Percentiles rank a stretch among this genome's conserved stretches.
Evolutionary conservation across 2,113 vertebrate species (phyloP).

Genomic region (Odocoileus hemionus): DNA sequence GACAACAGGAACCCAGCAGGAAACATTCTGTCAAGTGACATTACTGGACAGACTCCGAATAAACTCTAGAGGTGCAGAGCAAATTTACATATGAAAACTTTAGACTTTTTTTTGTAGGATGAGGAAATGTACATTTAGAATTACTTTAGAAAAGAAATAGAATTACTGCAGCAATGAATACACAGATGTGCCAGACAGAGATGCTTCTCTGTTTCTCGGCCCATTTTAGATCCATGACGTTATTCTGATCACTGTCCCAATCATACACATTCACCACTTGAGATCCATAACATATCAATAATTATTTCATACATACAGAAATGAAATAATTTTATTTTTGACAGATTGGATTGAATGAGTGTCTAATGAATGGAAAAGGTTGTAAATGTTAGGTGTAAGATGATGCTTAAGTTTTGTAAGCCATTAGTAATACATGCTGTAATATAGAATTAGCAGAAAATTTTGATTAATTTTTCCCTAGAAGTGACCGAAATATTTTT

Average conservation of each 20-base stretch:
- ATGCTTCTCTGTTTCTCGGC: not conserved
- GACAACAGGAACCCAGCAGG: not conserved
- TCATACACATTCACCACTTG: constrained; percentile 41
- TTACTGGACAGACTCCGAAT: constrained; percentile 50
- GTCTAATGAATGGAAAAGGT: constrained; percentile 73
- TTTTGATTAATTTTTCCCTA: constrained; percentile 72
- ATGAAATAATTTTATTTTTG: constrained; percentile 83
- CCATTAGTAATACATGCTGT: constrained; percentile 78
- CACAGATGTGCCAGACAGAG: not conserved
- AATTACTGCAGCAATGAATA: constrained; percentile 1
- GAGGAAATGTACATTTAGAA: constrained; percentile 45
- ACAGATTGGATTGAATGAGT: constrained; percentile 73
- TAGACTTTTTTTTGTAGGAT: constrained; percentile 42
- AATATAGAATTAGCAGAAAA: constrained; percentile 76
- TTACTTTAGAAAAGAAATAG: constrained; percentile 62
- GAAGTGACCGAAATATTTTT: constrained; percentile 79
- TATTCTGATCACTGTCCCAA: constrained; percentile 57
- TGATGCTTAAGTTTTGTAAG: constrained; percentile 79
- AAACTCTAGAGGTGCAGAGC: constrained; percentile 25
- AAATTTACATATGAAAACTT: constrained; percentile 49
- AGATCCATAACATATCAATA: constrained; percentile 77
- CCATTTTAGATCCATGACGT: constrained; percentile 40
- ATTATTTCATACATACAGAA: constrained; percentile 71
- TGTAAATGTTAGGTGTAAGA: constrained; percentile 78
- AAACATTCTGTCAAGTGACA: constrained; percentile 34